phyloP scores from a whole-genome alignment of 2,797 vertebrate genomes.

The Neopelma chrysocephalum region DNA sequence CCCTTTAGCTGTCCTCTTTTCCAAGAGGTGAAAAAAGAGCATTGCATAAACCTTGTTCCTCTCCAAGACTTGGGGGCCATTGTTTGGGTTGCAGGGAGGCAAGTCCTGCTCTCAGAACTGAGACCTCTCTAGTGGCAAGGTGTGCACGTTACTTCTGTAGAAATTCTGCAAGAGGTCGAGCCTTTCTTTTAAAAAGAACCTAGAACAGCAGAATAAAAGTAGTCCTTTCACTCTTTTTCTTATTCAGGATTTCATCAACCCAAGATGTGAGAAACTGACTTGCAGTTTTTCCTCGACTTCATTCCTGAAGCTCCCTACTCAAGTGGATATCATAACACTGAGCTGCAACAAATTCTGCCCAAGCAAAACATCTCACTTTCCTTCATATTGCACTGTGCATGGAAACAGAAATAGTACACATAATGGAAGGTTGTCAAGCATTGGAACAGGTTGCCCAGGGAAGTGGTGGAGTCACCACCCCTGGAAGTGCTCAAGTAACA shows the following conservation, averaged over 20 bases:
- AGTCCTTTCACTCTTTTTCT: neutral
- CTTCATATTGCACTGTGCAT: neutral
- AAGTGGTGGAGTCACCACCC: accelerated
- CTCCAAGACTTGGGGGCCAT: neutral
- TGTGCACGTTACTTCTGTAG: accelerated
- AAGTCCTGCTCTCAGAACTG: neutral
- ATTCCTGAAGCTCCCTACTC: neutral
- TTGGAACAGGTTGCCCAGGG: neutral
- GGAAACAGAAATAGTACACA: neutral
- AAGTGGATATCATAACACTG: neutral
- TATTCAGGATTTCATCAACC: neutral
- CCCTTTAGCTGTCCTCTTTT: neutral
- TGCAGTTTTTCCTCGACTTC: neutral
- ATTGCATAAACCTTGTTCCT: neutral
- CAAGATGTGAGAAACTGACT: neutral
- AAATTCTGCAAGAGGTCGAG: neutral
- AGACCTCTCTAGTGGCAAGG: neutral
- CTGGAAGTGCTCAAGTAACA: accelerated
- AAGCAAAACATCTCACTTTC: neutral
- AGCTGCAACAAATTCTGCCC: neutral
- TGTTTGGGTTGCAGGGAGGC: neutral
- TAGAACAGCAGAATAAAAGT: neutral
- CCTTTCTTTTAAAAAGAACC: neutral
- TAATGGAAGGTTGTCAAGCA: neutral
- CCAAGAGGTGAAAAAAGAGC: neutral